These are phyloP conservation scores for Candoia aspera DNA, from an alignment of 2,113 vertebrate species.

Conservation along the genomic window DNA sequence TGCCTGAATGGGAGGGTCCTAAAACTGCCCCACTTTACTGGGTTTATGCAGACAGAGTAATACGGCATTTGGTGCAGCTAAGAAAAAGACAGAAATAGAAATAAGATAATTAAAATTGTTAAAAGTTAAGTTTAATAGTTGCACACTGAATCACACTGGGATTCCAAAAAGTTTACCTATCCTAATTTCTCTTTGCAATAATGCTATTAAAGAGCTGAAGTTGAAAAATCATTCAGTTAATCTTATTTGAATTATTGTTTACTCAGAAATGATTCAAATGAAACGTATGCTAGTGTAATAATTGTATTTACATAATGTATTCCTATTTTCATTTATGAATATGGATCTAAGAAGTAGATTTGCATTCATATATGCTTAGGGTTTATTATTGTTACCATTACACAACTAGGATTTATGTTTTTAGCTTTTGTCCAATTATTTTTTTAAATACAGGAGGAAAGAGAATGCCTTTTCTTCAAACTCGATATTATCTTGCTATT, in stretches of 20 bases:
- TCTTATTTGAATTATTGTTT: background rate
- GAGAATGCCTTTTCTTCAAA: conserved; percentile 80
- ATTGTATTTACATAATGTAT: background rate
- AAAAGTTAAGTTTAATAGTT: background rate
- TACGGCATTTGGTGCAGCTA: background rate
- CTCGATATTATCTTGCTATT: conserved; percentile 86
- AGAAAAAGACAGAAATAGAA: background rate
- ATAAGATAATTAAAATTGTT: background rate
- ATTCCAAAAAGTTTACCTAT: background rate
- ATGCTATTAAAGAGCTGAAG: background rate
- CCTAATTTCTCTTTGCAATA: background rate
- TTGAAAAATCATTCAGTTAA: background rate
- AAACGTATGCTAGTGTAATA: background rate
- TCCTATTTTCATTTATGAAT: background rate
- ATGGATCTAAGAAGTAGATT: background rate
- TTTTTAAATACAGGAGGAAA: conserved; percentile 71
- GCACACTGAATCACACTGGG: background rate
- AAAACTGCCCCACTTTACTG: background rate
- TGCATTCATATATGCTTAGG: background rate
- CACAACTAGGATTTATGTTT: background rate
- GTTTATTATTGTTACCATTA: background rate
- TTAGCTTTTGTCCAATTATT: background rate
- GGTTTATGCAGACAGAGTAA: background rate
- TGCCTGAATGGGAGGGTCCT: background rate
- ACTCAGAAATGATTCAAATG: background rate